A percentile compares a stretch with the other conserved stretches of the same genome.
Evolutionary conservation across 2,888 invertebrate genomes (phyloP).

Genomic region (Synanthedon vespiformis): DNA sequence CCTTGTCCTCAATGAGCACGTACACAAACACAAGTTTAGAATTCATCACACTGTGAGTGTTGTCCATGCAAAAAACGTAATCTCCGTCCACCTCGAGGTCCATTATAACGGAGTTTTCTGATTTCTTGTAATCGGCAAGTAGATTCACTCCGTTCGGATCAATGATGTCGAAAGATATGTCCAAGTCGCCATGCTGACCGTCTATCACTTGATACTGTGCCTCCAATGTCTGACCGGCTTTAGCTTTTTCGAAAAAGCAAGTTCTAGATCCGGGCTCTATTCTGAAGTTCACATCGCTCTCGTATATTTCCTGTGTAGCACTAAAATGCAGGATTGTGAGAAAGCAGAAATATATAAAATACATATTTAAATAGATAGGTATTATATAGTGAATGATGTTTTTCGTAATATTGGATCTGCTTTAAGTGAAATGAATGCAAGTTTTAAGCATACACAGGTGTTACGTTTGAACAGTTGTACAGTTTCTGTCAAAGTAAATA

Average conservation of each 20-base stretch:
- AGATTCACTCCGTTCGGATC: conserved; percentile 74
- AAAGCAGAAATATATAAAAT: no score
- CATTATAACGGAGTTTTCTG: conserved; percentile 76
- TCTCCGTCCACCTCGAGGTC: conserved; percentile 75
- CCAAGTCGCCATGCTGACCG: conserved; percentile 86
- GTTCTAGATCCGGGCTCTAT: conserved; percentile 44
- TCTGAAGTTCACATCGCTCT: conserved; percentile 45
- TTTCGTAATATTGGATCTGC: background rate
- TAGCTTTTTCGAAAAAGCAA: conserved; percentile 47
- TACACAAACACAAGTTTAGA: conserved; percentile 86
- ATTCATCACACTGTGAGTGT: conserved; percentile 83
- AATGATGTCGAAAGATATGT: conserved; percentile 80
- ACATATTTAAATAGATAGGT: no score
- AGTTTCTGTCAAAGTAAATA: no score
- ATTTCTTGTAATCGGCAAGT: conserved; percentile 75
- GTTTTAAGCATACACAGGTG: background rate
- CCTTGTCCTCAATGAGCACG: conserved; percentile 74
- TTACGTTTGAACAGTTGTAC: background rate
- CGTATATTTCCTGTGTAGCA: conserved; percentile 17
- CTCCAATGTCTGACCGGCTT: conserved; percentile 46
- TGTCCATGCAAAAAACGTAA: conserved; percentile 88
- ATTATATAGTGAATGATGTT: background rate
- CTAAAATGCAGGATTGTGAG: background rate
- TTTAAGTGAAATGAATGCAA: background rate
- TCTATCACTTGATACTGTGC: conserved; percentile 74